These are phyloP conservation scores for Melanocharis versteri DNA, from an alignment of 2,113 vertebrate species.

Conservation along the genomic window DNA sequence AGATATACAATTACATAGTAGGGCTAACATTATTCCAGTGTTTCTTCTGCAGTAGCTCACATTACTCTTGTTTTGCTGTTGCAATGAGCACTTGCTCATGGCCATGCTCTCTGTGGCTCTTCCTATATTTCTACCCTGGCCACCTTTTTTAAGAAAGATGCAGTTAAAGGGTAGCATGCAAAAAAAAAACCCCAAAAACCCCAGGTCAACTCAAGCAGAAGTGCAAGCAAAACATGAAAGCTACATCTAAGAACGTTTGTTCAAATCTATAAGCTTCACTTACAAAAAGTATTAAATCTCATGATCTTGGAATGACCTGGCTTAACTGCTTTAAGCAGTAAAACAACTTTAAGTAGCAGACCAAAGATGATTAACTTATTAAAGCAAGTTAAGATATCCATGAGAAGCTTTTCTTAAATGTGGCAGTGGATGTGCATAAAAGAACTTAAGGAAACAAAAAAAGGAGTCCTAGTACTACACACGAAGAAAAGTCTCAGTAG, in stretches of 20 bases:
- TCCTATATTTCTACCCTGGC: not conserved
- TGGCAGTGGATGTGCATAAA: not conserved
- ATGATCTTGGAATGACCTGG: not conserved
- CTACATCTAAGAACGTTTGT: not conserved
- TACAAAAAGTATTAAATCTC: not conserved
- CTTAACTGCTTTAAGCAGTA: not conserved
- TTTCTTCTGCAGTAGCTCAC: not conserved
- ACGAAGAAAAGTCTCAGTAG: not conserved
- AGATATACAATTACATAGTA: not conserved
- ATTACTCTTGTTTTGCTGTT: not conserved
- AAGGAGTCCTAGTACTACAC: not conserved
- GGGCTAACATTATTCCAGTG: not conserved
- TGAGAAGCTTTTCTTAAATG: not conserved
- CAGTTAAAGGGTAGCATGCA: not conserved
- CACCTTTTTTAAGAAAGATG: not conserved
- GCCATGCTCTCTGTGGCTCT: not conserved
- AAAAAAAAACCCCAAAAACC: fast-evolving
- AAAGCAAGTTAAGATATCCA: not conserved
- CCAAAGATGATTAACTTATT: not conserved
- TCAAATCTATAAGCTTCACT: not conserved
- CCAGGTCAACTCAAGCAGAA: not conserved
- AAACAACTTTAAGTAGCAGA: not conserved
- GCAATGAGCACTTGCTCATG: not conserved
- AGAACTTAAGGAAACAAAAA: not conserved
- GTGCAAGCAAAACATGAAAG: not conserved